These are phyloP conservation scores for Vanessa atalanta DNA, from an alignment of 1,140 invertebrate genomes.

Conservation along the genomic window DNA sequence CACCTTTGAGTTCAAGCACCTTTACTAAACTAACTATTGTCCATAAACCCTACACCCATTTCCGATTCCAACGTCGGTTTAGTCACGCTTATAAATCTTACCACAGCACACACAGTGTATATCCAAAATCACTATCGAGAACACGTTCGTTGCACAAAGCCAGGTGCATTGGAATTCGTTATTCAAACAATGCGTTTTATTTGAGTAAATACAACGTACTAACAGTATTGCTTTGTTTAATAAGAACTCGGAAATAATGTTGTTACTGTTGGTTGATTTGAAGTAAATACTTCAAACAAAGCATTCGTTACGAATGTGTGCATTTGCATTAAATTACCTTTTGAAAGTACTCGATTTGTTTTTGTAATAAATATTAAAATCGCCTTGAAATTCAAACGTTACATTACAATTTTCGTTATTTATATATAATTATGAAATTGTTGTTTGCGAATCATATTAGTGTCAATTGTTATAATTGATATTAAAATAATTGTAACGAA, in stretches of 20 bases:
- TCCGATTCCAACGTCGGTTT: slow-evolving; percentile 53
- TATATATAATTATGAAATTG: not conserved
- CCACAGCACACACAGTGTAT: slow-evolving; percentile 49
- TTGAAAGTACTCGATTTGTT: slow-evolving; percentile 7
- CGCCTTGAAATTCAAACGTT: not conserved
- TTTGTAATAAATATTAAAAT: not conserved
- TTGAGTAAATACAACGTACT: slow-evolving; percentile 26
- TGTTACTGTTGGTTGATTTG: slow-evolving; percentile 42
- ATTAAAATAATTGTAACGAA: not conserved
- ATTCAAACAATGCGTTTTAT: slow-evolving; percentile 60
- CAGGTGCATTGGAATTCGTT: slow-evolving; percentile 57
- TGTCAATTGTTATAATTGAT: not conserved
- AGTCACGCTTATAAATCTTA: slow-evolving; percentile 51
- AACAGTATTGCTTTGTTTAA: slow-evolving; percentile 46
- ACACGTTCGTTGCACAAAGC: slow-evolving; percentile 47
- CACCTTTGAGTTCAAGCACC: slow-evolving; percentile 57
- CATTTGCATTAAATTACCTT: slow-evolving; percentile 15
- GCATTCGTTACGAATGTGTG: slow-evolving; percentile 11
- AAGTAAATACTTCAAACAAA: slow-evolving; percentile 23
- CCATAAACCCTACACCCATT: slow-evolving; percentile 46
- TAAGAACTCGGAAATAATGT: slow-evolving; percentile 45
- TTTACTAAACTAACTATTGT: slow-evolving; percentile 44
- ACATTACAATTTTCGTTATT: not conserved
- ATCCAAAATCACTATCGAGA: slow-evolving; percentile 35
- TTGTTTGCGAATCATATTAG: not conserved